Base-by-base conservation (phyloP, 2,113 vertebrate species). In the Lates calcarifer region DNA sequence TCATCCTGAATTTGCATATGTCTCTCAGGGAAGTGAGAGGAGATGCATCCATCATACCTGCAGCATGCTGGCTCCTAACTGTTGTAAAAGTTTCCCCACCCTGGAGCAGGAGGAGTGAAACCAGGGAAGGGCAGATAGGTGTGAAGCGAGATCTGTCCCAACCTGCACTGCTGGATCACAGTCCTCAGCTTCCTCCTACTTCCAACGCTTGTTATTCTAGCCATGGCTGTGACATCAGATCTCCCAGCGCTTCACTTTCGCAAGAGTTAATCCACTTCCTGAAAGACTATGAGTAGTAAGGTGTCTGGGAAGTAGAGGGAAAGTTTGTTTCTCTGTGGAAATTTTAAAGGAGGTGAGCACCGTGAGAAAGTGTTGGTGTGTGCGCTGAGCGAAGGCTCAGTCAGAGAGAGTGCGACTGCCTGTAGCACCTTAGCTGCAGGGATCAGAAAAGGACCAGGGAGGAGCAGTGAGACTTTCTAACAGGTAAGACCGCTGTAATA, bases 211-310 rank as follows among this genome's bases (percentile, higher is more conserved):
- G 89, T 94, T 94, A 92, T 92, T 94, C 89, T 87, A 89, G 87
- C 90, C 81, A 72, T 71, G 49, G 79, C 84, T 81, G 74, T 93
- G 93, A 94, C 93, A 94, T 95, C 94, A 95, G 89, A 94, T 94
- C 83, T 89, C 81, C 56, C 78, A 76, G 49, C 1, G 47, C 77
- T 88, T 73, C 74, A 79, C 89, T 93, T 94, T 91, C 86, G 75
- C 88, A 91, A 91, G 78, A 87, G 64, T 82, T 74, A 91, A 63
- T 82, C 74, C 85, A 66, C 33, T 41, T 88, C 84, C 78, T 65
- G 67, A 61, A 84, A 84, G 65, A 72, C 67, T 62, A 57, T 72
- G 82, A 90, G 78, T 82, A 17, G 53, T 53, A 56, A 61, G n/a
- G 69, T 79, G 47, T 77, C n/a, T 9, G 49, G 14, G 28, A 60